phyloP scores from a whole-genome alignment of 2,797 vertebrate species.

The Anguilla anguilla region DNA sequence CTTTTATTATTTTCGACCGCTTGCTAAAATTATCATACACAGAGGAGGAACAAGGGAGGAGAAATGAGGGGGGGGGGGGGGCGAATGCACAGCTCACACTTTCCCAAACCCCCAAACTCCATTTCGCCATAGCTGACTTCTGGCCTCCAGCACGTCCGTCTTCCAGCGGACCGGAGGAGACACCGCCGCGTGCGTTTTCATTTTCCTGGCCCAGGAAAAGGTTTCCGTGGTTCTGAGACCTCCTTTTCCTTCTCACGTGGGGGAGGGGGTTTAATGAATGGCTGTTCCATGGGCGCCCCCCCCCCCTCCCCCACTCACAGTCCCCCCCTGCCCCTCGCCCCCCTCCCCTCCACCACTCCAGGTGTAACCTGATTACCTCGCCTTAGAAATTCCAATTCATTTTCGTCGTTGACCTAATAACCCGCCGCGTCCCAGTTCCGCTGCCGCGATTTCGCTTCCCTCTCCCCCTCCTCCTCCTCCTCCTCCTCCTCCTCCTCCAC shows the following conservation, averaged over 20 bases:
- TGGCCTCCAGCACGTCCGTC: conserved; percentile 49
- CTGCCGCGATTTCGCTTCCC: conserved; percentile 4
- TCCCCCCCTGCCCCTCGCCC: no score
- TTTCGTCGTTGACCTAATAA: conserved; percentile 46
- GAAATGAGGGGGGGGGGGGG: not conserved
- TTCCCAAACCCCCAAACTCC: conserved; percentile 34
- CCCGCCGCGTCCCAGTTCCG: conserved; percentile 63
- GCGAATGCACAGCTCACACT: not conserved
- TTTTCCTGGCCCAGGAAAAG: conserved; percentile 50
- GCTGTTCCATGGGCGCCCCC: conserved; percentile 13
- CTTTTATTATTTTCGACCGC: conserved; percentile 13
- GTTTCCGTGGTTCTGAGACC: conserved; percentile 23
- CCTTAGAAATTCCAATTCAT: conserved; percentile 46
- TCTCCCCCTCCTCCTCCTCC: no score
- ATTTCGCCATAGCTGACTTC: conserved; percentile 30
- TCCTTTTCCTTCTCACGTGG: conserved; percentile 52
- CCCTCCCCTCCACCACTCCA: not conserved
- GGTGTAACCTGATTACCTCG: conserved; percentile 47
- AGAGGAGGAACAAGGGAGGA: not conserved
- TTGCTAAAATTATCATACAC: conserved; percentile 26
- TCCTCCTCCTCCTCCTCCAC: no score
- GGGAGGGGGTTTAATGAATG: conserved; percentile 61
- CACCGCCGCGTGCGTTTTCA: conserved; percentile 2
- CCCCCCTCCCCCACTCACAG: not conserved
- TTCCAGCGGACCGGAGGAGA: conserved; percentile 32